phyloP scores from a whole-genome alignment of 2,113 vertebrate species.

The Daubentonia madagascariensis region DNA sequence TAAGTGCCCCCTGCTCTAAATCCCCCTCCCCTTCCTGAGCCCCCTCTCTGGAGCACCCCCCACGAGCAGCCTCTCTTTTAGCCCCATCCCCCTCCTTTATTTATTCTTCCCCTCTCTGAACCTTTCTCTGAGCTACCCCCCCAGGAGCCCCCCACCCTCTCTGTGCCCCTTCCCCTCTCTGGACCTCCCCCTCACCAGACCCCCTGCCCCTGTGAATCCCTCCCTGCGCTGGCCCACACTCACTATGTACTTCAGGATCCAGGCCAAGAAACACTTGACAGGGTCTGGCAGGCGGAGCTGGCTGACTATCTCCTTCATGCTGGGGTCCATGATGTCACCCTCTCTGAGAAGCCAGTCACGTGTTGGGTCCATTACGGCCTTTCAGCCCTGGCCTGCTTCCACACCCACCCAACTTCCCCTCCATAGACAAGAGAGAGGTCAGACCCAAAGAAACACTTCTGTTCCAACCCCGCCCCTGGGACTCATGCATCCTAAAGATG shows the following conservation, averaged over 20 bases:
- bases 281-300: background rate
- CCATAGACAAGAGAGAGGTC: background rate
- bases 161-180: background rate
- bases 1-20: background rate
- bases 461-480: background rate
- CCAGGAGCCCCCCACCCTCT: background rate
- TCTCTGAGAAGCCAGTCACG: background rate
- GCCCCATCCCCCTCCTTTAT: background rate
- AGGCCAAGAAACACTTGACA: background rate
- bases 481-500: background rate
- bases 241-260: background rate
- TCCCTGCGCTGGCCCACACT: background rate
- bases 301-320: fast-evolving
- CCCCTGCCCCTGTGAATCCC: background rate
- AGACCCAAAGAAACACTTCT: background rate
- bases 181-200: background rate
- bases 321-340: conserved; percentile 16
- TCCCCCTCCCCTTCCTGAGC: background rate
- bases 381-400: background rate
- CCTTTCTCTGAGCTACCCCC: background rate
- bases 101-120: background rate
- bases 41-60: background rate
- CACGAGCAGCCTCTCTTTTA: background rate
- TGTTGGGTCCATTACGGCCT: background rate
- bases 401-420: background rate